Base-by-base conservation (phyloP, 2,888 invertebrate genomes). In the Stenotaenia linearis region DNA sequence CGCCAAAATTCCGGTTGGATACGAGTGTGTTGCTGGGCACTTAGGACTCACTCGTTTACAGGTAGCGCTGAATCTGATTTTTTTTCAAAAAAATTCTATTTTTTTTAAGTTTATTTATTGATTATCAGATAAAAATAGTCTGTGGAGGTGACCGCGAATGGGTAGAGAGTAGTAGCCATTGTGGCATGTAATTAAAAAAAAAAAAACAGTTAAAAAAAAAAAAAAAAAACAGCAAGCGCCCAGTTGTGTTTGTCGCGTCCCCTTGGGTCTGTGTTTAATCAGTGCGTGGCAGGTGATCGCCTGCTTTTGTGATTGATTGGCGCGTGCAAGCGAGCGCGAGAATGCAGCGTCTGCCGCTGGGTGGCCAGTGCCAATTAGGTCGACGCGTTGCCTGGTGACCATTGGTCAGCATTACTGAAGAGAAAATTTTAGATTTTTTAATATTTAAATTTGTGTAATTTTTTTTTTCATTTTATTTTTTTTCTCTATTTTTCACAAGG, bases 331-430 rank as follows among this genome's bases (percentile, higher is more conserved):
- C 61, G 61, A 61, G 61, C 61, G 61, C 61, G 61, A 61, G 61
- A 61, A 61, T 61, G 61, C 61, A 61, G 61, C 61, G 61, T 37
- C 37, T 35, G 32, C 75, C 75, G 37, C 35, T 75, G 75, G 75
- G 75, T 35, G 75, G 75, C 37, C 75, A 37, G 75, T 75, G 75
- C 37, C 75, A 75, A 75, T 75, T 75, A 75, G 75, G 37, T 37
- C 37, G 61, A 37, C 28, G 75, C 75, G 75, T 75, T 35, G 75
- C 32, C 32, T 30, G 75, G 75, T 75, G 75, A 75, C 75, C 75
- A 75, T 75, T 75, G 75, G 75, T 35, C 75, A 37, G 75, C 75
- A 75, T 30, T 75, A 75, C 21, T 18, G 32, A 30, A 28, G 61
- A 61, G 61, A 61, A 9, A 35, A 75, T 75, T 75, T 32, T 30